These are phyloP conservation scores for Leucania comma DNA, from an alignment of 2,888 invertebrate species.

Conservation along the genomic window DNA sequence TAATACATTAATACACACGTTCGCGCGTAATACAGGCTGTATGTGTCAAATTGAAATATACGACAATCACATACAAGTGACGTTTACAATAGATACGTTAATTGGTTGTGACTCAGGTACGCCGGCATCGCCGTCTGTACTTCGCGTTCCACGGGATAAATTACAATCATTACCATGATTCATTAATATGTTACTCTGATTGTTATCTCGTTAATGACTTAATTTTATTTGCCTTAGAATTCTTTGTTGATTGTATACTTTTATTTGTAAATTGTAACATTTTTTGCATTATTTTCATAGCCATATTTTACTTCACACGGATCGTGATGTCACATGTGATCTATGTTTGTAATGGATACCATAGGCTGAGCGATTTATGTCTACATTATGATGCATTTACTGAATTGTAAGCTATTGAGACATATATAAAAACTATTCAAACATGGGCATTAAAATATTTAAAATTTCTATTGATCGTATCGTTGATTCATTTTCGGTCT, in stretches of 20 bases:
- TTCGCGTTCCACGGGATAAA: constrained; percentile 46
- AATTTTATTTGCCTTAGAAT: constrained; percentile 61
- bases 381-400: constrained; percentile 47
- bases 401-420: constrained; percentile 30
- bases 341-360: constrained; percentile 57
- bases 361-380: constrained; percentile 49
- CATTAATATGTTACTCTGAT: constrained; percentile 52
- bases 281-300: constrained; percentile 52
- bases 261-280: constrained; percentile 53
- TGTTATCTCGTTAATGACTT: constrained; percentile 66
- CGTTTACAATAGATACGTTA: constrained; percentile 74
- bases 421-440: constrained; percentile 31
- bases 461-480: constrained; percentile 43
- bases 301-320: constrained; percentile 48
- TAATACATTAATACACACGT: constrained; percentile 79
- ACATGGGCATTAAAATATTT: constrained; percentile 56
- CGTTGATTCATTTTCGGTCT: constrained; percentile 40
- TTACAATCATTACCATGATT: constrained; percentile 54
- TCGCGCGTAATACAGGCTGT: constrained; percentile 66
- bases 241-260: constrained; percentile 59
- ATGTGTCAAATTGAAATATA: constrained; percentile 87
- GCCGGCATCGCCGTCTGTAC: constrained; percentile 56
- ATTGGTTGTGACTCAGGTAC: constrained; percentile 60
- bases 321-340: constrained; percentile 54
- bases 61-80: constrained; percentile 71